Percentiles rank a stretch among this genome's conserved stretches.
These are phyloP conservation scores for Tenthredo scrophulariae DNA, from an alignment of 2,888 invertebrate genomes.

Conservation along the genomic window DNA sequence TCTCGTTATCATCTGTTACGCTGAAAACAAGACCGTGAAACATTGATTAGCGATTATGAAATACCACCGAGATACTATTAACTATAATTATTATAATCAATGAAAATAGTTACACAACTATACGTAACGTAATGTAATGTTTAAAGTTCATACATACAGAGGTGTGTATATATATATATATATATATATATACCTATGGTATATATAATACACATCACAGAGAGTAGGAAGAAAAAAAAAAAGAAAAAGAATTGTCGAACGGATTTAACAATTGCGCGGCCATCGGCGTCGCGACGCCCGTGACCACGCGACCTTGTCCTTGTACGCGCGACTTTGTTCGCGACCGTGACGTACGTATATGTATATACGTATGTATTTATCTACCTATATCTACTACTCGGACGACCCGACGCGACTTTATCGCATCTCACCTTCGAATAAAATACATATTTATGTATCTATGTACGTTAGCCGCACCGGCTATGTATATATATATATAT, in stretches of 20 bases:
- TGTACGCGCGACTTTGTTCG: constrained; percentile 64
- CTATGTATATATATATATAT: background rate
- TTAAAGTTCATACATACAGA: too few relatives aligned
- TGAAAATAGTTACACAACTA: background rate
- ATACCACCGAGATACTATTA: background rate
- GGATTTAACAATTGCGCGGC: background rate
- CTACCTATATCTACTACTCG: background rate
- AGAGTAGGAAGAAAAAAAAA: background rate
- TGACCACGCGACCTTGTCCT: constrained; percentile 77
- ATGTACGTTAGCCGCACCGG: background rate
- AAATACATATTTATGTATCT: constrained; percentile 5
- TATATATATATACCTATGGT: too few relatives aligned
- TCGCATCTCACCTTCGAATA: constrained; percentile 41
- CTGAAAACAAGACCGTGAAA: constrained; percentile 2
- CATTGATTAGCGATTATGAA: constrained; percentile 2
- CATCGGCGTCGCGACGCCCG: constrained; percentile 65
- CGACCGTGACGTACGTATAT: constrained; percentile 60
- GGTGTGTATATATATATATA: too few relatives aligned
- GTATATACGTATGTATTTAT: background rate
- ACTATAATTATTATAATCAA: background rate
- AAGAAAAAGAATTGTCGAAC: background rate
- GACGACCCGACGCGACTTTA: constrained; percentile 4
- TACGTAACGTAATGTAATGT: background rate
- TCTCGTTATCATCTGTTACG: background rate
- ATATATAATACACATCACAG: too few relatives aligned